phyloP scores from a whole-genome alignment of 2,888 invertebrate genomes.

The Trichogramma evanescens region DNA sequence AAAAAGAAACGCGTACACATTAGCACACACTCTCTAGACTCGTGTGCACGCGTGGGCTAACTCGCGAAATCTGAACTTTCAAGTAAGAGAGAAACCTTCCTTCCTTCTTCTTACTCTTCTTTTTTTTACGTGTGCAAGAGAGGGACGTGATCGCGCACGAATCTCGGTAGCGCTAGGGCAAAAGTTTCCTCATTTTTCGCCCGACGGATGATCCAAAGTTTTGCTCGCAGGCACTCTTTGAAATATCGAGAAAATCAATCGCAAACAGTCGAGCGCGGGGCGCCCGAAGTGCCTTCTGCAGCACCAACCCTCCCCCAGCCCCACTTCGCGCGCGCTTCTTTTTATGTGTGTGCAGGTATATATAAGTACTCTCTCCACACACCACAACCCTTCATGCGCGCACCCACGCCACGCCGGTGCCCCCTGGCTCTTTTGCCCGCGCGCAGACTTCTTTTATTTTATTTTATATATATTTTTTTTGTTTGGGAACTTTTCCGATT shows the following conservation, averaged over 20 bases:
- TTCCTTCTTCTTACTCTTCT: no score
- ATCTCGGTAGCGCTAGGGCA: constrained; percentile 24
- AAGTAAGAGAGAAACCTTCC: no score
- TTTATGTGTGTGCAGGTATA: no score
- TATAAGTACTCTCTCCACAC: constrained; percentile 1
- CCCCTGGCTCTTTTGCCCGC: not conserved
- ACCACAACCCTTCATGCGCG: not conserved
- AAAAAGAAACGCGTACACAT: no score
- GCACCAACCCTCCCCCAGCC: not conserved
- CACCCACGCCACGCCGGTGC: not conserved
- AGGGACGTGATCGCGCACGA: constrained; percentile 32
- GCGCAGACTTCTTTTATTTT: no score
- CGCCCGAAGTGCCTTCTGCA: not conserved
- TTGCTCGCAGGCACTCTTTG: constrained; percentile 11
- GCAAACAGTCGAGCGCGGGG: constrained; percentile 26
- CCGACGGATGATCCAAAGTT: constrained; percentile 34
- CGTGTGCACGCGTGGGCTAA: no score
- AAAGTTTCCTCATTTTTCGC: constrained; percentile 46
- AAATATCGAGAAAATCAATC: constrained; percentile 44
- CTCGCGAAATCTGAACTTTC: no score
- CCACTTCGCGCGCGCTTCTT: not conserved
- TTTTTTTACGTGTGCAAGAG: not conserved
- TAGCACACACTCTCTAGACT: no score
- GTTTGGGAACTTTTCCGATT: not conserved
- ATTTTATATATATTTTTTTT: not conserved